Percentiles rank a stretch among this genome's conserved stretches.
phyloP scores from a whole-genome alignment of 2,888 invertebrate species.

The Drosophila monieri region DNA sequence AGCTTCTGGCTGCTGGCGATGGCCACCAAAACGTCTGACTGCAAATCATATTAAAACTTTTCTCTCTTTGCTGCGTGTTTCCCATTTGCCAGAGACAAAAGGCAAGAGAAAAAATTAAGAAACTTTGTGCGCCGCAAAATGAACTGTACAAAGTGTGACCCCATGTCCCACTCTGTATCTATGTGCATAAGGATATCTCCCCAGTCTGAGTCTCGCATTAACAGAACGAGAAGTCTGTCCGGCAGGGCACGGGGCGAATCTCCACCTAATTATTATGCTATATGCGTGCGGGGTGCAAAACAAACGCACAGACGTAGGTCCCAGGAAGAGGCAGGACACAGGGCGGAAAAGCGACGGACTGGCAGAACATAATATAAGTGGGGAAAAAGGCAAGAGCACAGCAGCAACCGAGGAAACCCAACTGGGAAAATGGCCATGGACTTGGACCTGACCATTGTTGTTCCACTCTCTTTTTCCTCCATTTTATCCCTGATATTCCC shows the following conservation, averaged over 20 bases:
- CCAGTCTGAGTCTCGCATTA: slow-evolving; percentile 57
- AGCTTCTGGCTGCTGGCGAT: slow-evolving; percentile 43
- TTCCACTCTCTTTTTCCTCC: slow-evolving; percentile 1
- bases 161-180: slow-evolving; percentile 13
- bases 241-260: slow-evolving; percentile 55
- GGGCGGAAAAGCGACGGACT: slow-evolving; percentile 10
- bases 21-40: slow-evolving; percentile 57
- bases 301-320: slow-evolving; percentile 60
- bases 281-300: slow-evolving; percentile 73
- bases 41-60: slow-evolving; percentile 77
- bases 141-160: slow-evolving; percentile 66
- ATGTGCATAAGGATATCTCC: slow-evolving; percentile 6
- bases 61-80: slow-evolving; percentile 42
- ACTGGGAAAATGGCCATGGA: slow-evolving; percentile 45
- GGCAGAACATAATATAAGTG: slow-evolving; percentile 54
- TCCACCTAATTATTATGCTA: slow-evolving; percentile 76
- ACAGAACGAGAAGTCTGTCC: slow-evolving; percentile 56
- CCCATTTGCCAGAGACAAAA: slow-evolving; percentile 45
- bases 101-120: slow-evolving; percentile 67
- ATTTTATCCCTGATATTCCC: slow-evolving; percentile 50
- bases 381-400: slow-evolving; percentile 24
- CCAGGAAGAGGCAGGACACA: slow-evolving; percentile 28
- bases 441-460: slow-evolving; percentile 35
- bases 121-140: slow-evolving; percentile 74
- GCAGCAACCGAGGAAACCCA: slow-evolving; percentile 29